Base-by-base conservation (phyloP, 2,888 invertebrate genomes). In the Meganola albula region DNA sequence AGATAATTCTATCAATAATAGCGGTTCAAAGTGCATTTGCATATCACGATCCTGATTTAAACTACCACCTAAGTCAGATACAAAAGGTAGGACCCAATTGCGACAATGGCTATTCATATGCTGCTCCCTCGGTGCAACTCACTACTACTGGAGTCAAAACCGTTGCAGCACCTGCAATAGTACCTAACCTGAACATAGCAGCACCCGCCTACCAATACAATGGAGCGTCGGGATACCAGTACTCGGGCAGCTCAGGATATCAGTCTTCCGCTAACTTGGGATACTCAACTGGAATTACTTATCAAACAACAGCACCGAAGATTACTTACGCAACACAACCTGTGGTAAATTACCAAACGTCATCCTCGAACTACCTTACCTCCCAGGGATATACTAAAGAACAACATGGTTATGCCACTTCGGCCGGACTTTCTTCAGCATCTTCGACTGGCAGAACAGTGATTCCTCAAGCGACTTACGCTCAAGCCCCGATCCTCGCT, bases 331-430 rank as follows among this genome's bases (percentile, higher is more conserved):
- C 77, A 8, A 51, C 77, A 3, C 69, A 75, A 44, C 59, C 70
- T 25, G 58, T 58, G 0, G 34, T 58, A 9, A 53, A 61, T 7
- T 70, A 68, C 39, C 65, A 69, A 48, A 32, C 63, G 10, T 52
- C 56, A 14, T 44, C 63, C 5, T 55, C 65, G n/a, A 68, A 66
- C 46, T 61, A 62, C 40, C 62, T 74, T 50, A 29, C 59, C 27
- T 47, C 64, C 29, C 50, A 64, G 32, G 47, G 50, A 33, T 63
- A 48, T 10, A 47, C 63, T 3, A 85, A 50, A 60, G 87, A 88
- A 45, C 74, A 73, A 10, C 87, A 89, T 37, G 88, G 89, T 44
- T 88, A 89, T 37, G 75, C 86, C 4, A 88, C 88, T 14, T 77
- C 88, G 8, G 84, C 87, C 3, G 87, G 85, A 4, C 73, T 88